Evolutionary conservation across 2,888 invertebrate species (phyloP), one percentile per base, ranked within the genome.

Genomic region (Drosophila pullipes): DNA sequence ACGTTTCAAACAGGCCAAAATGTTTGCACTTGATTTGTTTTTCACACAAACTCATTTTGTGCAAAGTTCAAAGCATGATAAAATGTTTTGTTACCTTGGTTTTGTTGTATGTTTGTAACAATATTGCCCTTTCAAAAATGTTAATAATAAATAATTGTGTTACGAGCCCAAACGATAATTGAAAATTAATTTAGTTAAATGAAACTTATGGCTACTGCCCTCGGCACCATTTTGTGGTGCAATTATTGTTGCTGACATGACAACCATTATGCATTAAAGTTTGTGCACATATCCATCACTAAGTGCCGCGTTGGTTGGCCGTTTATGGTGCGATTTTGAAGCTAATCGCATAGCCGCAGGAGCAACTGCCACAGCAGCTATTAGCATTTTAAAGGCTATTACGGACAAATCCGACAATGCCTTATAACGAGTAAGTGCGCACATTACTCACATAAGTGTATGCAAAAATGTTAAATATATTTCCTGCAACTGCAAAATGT

Each of bases 271-370:
- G 61, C 31, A 50, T 41, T 53, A 39, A 39, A 30, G 39, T 53
- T 53, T 66, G 44, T 53, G 55, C 10, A 57, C 28, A 41, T 33
- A 41, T 52, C 44, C 35, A 64, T 28, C 39, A 66, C 62, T 59
- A 79, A 79, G 71, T 49, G 63, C 28, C 28, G 47, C 47, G n/a
- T 57, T 57, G 47, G 39, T 35, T 63, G 18, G 76, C 55, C 81
- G 62, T 62, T 82, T 81, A 74, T 78, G 81, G 47, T 69, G 83
- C 71, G 69, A 64, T 68, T 71, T 81, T 41, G 52, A 63, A 39
- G 69, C 61, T 82, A 84, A 87, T 83, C 77, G 70, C 57, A 68
- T 60, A 25, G 80, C 87, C 85, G n/a, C 72, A 68, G 79, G 84
- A 69, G 39, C 53, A 44, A 22, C 22, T 22, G 44, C 22, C 44